These are phyloP conservation scores for Eumacrocentrus americanus DNA, from an alignment of 2,888 invertebrate genomes.

Conservation along the genomic window DNA sequence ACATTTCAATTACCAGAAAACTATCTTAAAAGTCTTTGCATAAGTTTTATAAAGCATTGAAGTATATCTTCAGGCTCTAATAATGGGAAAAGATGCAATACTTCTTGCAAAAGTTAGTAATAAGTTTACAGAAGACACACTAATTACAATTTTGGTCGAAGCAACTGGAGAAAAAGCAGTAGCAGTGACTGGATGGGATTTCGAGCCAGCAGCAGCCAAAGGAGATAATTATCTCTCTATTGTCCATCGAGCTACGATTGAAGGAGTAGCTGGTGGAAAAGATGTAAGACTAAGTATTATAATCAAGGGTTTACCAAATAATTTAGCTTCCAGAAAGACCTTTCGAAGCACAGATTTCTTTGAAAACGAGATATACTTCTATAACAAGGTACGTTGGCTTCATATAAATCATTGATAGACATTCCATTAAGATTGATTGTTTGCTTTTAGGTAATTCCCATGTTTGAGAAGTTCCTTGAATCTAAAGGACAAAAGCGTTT, in stretches of 20 bases:
- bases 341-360: constrained; percentile 73
- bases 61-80: too few species aligned
- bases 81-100: constrained; percentile 31
- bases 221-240: constrained; percentile 76
- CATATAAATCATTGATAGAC: too few species aligned
- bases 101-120: constrained; percentile 40
- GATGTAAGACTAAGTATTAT: constrained; percentile 64
- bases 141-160: constrained; percentile 58
- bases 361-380: constrained; percentile 73
- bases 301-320: constrained; percentile 71
- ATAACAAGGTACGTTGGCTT: constrained; percentile 58
- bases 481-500: constrained; percentile 39
- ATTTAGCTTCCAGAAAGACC: constrained; percentile 68
- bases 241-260: constrained; percentile 67
- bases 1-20: too few species aligned
- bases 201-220: constrained; percentile 63
- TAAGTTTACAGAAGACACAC: constrained; percentile 58
- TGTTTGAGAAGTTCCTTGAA: constrained; percentile 46
- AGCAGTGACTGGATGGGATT: constrained; percentile 59
- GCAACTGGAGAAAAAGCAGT: constrained; percentile 50
- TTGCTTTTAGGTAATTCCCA: constrained; percentile 46
- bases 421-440: too few species aligned
- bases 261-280: constrained; percentile 58
- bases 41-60: too few species aligned
- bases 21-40: too few species aligned